Evolutionary conservation across 2,797 vertebrate genomes (phyloP).

Genomic region (Lerista edwardsae): DNA sequence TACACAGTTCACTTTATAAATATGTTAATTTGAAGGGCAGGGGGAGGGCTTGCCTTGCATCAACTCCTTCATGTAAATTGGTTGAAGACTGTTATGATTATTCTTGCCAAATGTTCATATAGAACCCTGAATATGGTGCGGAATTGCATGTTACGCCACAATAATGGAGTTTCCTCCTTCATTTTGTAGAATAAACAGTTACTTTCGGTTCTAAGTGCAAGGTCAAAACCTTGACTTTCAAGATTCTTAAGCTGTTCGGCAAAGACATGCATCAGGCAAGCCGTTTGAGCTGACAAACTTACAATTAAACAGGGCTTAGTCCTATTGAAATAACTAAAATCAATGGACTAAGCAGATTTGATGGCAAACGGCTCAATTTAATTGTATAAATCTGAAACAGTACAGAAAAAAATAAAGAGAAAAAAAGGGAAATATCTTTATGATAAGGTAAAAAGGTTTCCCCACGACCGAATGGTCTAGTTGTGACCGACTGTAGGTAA

Average conservation of each 20-base stretch:
- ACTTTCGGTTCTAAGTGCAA: background rate
- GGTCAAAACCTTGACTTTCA: background rate
- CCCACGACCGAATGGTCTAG: no score
- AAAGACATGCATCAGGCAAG: background rate
- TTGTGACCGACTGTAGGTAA: no score
- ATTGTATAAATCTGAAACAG: constrained; percentile 10
- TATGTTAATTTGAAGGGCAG: no score
- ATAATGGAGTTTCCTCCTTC: background rate
- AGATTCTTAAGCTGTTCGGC: background rate
- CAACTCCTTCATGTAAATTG: background rate
- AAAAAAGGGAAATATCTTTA: background rate
- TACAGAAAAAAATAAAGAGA: background rate
- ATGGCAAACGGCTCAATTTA: background rate
- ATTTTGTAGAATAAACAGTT: background rate
- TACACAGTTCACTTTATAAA: background rate
- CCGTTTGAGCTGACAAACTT: constrained; percentile 2
- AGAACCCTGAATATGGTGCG: background rate
- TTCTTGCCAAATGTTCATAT: background rate
- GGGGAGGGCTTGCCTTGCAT: background rate
- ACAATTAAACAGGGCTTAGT: constrained; percentile 7
- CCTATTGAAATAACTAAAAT: background rate
- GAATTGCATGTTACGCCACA: background rate
- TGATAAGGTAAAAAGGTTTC: background rate
- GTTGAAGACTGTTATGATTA: background rate
- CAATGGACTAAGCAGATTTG: background rate